These are phyloP conservation scores for Nothocercus nigrocapillus DNA, from an alignment of 2,113 vertebrate genomes.

Conservation along the genomic window DNA sequence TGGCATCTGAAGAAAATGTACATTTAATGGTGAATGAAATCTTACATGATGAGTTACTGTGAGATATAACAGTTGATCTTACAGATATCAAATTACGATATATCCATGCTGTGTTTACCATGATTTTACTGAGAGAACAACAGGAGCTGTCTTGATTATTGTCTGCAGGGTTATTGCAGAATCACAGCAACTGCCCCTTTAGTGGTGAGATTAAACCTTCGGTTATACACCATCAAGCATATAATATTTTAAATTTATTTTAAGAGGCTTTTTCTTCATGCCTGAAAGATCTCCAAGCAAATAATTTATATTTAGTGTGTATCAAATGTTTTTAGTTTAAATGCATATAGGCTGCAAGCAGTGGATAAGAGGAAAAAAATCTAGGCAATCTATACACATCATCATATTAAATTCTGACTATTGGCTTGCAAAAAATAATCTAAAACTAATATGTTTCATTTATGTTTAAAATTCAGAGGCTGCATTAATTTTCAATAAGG, in stretches of 20 bases:
- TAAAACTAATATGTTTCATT: constrained; percentile 73
- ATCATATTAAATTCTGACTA: constrained; percentile 77
- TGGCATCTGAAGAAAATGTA: constrained; percentile 68
- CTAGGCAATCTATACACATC: constrained; percentile 72
- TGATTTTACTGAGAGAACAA: constrained; percentile 79
- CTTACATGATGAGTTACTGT: constrained; percentile 72
- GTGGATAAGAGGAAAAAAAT: constrained; percentile 76
- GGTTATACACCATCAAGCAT: constrained; percentile 83
- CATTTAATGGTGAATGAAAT: constrained; percentile 77
- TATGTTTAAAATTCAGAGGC: constrained; percentile 74
- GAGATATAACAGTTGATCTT: constrained; percentile 77
- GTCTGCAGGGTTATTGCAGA: constrained; percentile 81
- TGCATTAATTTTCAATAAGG: constrained; percentile 78
- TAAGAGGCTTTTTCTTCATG: constrained; percentile 84
- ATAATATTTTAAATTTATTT: constrained; percentile 86
- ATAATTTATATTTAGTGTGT: constrained; percentile 82
- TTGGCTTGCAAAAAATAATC: constrained; percentile 72
- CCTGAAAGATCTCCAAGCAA: constrained; percentile 79
- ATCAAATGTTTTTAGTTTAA: constrained; percentile 78
- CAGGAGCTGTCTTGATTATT: constrained; percentile 80
- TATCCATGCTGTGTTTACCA: constrained; percentile 80
- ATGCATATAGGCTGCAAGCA: constrained; percentile 75
- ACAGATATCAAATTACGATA: constrained; percentile 76
- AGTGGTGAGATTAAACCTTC: constrained; percentile 80
- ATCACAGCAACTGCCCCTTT: constrained; percentile 78